Evolutionary conservation across 2,113 vertebrate genomes (phyloP).

Genomic region (Gallinago media): DNA sequence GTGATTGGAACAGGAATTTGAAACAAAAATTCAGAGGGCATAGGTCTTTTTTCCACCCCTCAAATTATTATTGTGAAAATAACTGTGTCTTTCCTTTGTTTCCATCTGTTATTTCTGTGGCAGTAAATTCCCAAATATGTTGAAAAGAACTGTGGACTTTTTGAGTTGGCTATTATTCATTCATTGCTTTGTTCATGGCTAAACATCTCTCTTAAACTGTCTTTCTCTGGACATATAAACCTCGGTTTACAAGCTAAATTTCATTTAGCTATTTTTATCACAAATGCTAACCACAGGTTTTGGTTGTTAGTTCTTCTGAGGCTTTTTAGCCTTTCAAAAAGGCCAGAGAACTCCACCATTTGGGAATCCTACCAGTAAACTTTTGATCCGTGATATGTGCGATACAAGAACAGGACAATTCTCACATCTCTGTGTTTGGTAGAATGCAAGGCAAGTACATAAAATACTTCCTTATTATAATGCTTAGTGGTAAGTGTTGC

Average conservation of each 20-base stretch:
- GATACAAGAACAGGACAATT: neutral
- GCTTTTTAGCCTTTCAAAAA: neutral
- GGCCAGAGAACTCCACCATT: neutral
- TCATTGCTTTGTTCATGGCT: neutral
- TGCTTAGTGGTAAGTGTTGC: constrained; percentile 10
- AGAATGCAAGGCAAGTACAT: neutral
- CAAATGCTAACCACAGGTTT: neutral
- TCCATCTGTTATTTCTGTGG: neutral
- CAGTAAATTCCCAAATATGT: neutral
- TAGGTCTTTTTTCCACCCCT: neutral
- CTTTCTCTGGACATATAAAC: neutral
- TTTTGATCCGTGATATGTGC: neutral
- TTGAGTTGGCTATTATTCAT: neutral
- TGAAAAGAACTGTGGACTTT: neutral
- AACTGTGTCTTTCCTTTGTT: neutral
- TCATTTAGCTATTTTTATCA: neutral
- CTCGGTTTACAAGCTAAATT: neutral
- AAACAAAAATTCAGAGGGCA: neutral
- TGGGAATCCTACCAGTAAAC: neutral
- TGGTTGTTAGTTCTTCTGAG: neutral
- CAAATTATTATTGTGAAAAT: neutral
- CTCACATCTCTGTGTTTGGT: neutral
- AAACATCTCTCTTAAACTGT: neutral
- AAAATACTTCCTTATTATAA: constrained; percentile 48
- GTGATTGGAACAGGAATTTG: neutral